Conservation (phyloP, 2,888 invertebrate species). For the Pycnomerus fuliginosus region DNA sequence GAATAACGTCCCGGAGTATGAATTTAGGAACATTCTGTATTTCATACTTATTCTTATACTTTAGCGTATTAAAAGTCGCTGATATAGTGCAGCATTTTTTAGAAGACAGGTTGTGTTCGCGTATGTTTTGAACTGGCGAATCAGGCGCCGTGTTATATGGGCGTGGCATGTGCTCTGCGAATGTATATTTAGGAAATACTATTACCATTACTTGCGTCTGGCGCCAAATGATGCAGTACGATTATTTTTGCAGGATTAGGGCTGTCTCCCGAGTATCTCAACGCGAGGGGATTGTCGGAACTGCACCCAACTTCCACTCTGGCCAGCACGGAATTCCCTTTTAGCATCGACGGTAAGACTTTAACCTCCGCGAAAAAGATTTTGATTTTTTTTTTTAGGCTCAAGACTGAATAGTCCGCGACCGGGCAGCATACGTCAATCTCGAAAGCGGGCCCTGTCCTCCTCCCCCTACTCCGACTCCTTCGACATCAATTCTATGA, state of each 20-base stretch:
- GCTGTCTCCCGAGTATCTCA: conserved; percentile 64
- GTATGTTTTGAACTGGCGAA: no score
- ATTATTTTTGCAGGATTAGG: conserved; percentile 56
- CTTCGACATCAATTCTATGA: conserved; percentile 93
- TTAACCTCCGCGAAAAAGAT: background rate
- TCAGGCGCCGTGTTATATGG: no score
- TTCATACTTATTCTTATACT: no score
- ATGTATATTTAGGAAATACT: no score
- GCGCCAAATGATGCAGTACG: conserved; percentile 8
- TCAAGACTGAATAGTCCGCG: conserved; percentile 70
- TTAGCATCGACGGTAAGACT: conserved; percentile 83
- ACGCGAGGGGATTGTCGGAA: conserved; percentile 56
- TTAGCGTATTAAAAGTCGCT: no score
- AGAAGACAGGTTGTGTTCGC: no score
- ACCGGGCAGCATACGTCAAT: conserved; percentile 54
- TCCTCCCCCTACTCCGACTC: conserved; percentile 95
- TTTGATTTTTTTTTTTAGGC: conserved; percentile 46
- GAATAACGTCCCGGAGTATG: no score
- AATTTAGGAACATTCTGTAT: no score
- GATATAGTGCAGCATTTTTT: no score
- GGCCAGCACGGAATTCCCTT: conserved; percentile 85
- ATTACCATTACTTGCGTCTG: no score
- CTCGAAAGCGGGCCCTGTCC: conserved; percentile 88
- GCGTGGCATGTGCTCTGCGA: no score
- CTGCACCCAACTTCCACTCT: conserved; percentile 67